These are phyloP conservation scores for Watsonalla binaria DNA, from an alignment of 2,888 invertebrate species.

Conservation along the genomic window DNA sequence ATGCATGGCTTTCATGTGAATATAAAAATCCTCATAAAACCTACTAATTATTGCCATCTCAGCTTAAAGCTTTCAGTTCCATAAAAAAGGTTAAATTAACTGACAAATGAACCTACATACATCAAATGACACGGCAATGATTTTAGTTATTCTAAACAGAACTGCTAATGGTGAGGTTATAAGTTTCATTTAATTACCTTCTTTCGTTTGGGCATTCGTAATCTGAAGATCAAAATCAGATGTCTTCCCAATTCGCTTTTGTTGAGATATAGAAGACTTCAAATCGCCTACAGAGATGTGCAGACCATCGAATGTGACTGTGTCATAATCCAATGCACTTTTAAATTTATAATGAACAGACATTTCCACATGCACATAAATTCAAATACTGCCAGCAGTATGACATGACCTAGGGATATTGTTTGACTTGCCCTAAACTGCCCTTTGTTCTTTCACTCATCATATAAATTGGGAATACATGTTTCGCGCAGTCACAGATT, in stretches of 20 bases:
- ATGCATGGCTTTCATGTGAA: too few species aligned
- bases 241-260: conserved; percentile 95
- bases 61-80: too few species aligned
- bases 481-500: too few species aligned
- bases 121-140: too few species aligned
- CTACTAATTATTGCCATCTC: too few species aligned
- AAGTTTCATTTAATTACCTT: conserved; percentile 80
- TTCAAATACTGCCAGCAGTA: conserved; percentile 13
- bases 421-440: neutral
- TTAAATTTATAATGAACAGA: conserved; percentile 99
- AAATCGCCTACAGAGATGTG: conserved; percentile 97
- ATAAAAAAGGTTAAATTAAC: neutral
- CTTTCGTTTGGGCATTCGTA: conserved; percentile 97
- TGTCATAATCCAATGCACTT: conserved; percentile 96
- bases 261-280: conserved; percentile 95
- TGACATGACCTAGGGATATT: neutral
- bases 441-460: neutral
- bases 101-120: too few species aligned
- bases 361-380: conserved; percentile 75
- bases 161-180: neutral
- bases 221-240: conserved; percentile 98
- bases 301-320: conserved; percentile 97
- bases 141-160: too few species aligned
- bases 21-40: too few species aligned
- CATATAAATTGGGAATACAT: neutral